phyloP scores from a whole-genome alignment of 2,888 invertebrate genomes.

The Amiota communis region DNA sequence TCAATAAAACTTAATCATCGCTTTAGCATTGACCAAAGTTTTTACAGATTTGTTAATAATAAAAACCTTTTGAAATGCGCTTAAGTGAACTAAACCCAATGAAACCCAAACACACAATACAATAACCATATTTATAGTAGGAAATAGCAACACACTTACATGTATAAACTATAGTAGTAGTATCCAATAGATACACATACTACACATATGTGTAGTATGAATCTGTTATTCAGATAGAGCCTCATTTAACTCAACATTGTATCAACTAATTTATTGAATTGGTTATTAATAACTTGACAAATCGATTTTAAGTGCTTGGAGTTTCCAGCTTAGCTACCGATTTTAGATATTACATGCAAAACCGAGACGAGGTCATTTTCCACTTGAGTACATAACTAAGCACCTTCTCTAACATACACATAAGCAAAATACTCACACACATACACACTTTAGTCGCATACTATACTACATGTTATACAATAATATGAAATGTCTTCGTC shows the following conservation, averaged over 20 bases:
- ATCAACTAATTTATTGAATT: conserved; percentile 26
- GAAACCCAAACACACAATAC: neutral
- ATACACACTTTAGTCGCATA: conserved; percentile 24
- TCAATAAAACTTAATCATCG: conserved; percentile 1
- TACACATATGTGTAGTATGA: no score
- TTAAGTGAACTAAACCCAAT: no score
- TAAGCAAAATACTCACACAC: conserved; percentile 11
- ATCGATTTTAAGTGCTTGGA: conserved; percentile 13
- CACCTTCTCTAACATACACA: conserved; percentile 20
- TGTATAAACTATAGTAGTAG: neutral
- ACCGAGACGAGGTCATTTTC: conserved; percentile 3
- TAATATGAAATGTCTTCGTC: conserved; percentile 24
- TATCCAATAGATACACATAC: no score
- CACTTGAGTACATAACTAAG: neutral
- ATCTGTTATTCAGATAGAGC: neutral
- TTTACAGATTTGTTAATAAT: no score
- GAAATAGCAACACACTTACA: neutral
- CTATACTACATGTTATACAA: conserved; percentile 17
- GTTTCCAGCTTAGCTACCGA: neutral
- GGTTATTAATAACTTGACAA: conserved; percentile 25
- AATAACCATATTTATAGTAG: neutral
- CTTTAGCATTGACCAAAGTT: neutral
- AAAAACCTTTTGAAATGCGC: no score
- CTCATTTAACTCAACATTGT: conserved; percentile 7
- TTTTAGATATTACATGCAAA: neutral